Conservation (phyloP, 1,140 invertebrate genomes). For the Ips typographus region DNA sequence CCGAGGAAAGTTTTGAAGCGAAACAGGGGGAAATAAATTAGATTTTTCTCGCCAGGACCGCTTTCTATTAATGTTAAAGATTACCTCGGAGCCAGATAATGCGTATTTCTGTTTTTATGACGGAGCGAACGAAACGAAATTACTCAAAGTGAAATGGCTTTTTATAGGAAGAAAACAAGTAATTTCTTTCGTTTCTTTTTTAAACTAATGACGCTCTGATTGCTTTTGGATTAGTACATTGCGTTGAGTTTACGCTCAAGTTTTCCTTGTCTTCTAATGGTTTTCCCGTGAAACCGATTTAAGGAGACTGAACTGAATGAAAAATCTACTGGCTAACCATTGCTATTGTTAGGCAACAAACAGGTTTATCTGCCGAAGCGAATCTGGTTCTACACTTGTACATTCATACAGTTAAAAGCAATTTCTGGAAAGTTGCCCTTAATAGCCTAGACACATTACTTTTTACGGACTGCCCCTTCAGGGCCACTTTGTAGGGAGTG, state of each 20-base stretch:
- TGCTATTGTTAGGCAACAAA: too few relatives aligned
- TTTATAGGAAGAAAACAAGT: slow-evolving; percentile 7
- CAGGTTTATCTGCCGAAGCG: background rate
- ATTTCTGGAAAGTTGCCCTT: slow-evolving; percentile 2
- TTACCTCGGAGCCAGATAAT: slow-evolving; percentile 34
- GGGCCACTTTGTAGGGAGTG: slow-evolving; percentile 5
- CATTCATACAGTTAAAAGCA: background rate
- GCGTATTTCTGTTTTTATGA: slow-evolving; percentile 34
- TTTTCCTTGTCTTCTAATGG: too few relatives aligned
- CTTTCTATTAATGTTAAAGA: slow-evolving; percentile 37
- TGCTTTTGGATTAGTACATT: slow-evolving; percentile 14
- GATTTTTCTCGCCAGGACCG: slow-evolving; percentile 42
- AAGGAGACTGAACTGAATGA: too few relatives aligned
- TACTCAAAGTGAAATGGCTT: slow-evolving; percentile 26
- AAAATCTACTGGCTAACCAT: too few relatives aligned
- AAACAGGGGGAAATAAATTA: slow-evolving; percentile 45
- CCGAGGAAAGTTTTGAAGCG: background rate
- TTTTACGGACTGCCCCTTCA: slow-evolving; percentile 10
- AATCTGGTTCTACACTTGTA: background rate
- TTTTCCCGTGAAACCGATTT: too few relatives aligned
- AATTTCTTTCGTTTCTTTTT: slow-evolving; percentile 27
- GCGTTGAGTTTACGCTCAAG: background rate
- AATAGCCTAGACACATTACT: slow-evolving; percentile 22
- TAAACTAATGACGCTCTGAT: slow-evolving; percentile 14
- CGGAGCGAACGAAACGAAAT: slow-evolving; percentile 19